Evolutionary conservation across 2,797 vertebrate species (phyloP), one percentile per base, ranked within the genome.

Genomic region (Cyprinella venusta): DNA sequence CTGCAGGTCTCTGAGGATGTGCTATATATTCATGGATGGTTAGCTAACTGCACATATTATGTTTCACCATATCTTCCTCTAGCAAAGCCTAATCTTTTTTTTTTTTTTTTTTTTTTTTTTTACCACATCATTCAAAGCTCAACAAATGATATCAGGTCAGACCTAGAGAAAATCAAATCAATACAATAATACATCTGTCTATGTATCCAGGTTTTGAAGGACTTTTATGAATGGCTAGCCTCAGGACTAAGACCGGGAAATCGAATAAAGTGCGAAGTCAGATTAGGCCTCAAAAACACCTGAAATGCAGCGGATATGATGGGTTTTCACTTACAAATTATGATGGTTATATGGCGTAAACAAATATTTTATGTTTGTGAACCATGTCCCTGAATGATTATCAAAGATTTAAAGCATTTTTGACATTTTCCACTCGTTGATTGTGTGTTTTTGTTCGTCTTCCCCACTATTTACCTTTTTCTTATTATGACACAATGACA

Each of bases 241-340:
- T 75, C 30, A 64, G 54, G 64, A 67, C 52, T 64, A 83, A 80
- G 70, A 45, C 75, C 79, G 71, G 54, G 42, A 84, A 88, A 88
- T 82, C 54, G 48, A 79, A 82, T 84, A 82, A 86, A 84, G 24
- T 30, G 71, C 6, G 33, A 80, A 68, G 70, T 52, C 45, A 76
- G 64, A 86, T 82, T 36, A 68, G 45, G 26, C 45, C 70, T 67
- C 38, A 52, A 81, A 85, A 87, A 69, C 84, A 79, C 69, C 84
- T 68, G 42, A 79, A 81, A 87, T 81, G 75, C 79, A 42, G 30
- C 50, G 21, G 75, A 81, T 59, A 52, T 76, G 70, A 75, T 79
- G 19, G 61, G 45, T 8, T 56, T 74, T 71, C 36, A 54, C 38
- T 80, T 59, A 78, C 48, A 74, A 79, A 79, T 33, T 36, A 74